phyloP scores from a whole-genome alignment of 2,797 vertebrate genomes.

The Rhynchonycteris naso region DNA sequence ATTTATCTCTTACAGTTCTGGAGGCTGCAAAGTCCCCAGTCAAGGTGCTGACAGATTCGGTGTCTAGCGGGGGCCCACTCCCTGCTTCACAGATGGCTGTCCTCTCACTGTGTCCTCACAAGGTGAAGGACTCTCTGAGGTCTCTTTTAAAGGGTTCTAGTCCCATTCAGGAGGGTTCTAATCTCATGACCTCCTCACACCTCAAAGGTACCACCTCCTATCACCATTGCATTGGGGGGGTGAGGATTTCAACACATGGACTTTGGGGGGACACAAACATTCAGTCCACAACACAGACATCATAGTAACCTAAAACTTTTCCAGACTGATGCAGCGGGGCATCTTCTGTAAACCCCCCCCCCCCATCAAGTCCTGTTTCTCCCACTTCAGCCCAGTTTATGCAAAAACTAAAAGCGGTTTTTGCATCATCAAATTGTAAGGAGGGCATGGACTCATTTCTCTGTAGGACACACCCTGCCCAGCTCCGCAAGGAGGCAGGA shows the following conservation, averaged over 20 bases:
- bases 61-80: not conserved
- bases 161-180: no score
- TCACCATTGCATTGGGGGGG: not conserved
- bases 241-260: not conserved
- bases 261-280: not conserved
- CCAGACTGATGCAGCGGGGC: no score
- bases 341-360: not conserved
- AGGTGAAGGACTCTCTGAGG: not conserved
- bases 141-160: not conserved
- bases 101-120: not conserved
- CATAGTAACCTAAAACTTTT: not conserved
- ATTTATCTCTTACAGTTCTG: not conserved
- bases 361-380: not conserved
- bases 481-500: not conserved
- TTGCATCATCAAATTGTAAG: not conserved
- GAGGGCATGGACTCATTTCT: accelerated
- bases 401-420: not conserved
- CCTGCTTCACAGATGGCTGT: not conserved
- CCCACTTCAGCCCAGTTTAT: not conserved
- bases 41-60: not conserved
- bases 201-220: not conserved
- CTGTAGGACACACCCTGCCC: accelerated
- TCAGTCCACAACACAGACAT: no score
- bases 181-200: not conserved
- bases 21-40: not conserved